Evolutionary conservation across 1,140 invertebrate species (phyloP).

Genomic region (Diprion similis): DNA sequence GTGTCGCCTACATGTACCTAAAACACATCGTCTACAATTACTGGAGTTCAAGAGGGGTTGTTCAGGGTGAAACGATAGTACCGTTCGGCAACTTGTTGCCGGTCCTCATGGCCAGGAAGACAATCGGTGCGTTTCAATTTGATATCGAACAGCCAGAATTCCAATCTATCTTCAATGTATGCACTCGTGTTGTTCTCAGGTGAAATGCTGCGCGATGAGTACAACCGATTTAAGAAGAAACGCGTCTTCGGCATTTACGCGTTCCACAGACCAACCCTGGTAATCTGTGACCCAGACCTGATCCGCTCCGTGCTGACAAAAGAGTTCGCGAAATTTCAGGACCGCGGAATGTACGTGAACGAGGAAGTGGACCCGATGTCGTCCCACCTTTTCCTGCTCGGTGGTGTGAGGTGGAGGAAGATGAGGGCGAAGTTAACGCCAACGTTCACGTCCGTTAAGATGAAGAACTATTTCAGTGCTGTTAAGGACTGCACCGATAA

Average conservation of each 20-base stretch:
- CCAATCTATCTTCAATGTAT: too few species aligned
- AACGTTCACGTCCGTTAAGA: conserved; percentile 65
- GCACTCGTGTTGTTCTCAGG: conserved; percentile 23
- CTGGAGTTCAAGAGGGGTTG: too few species aligned
- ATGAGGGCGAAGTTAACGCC: conserved; percentile 63
- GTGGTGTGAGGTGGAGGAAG: conserved; percentile 60
- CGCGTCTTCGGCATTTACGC: conserved; percentile 56
- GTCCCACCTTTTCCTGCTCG: conserved; percentile 60
- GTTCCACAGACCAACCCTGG: conserved; percentile 58
- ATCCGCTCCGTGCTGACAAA: conserved; percentile 58
- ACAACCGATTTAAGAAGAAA: conserved; percentile 26
- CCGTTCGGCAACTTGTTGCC: too few species aligned
- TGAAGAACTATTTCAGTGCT: conserved; percentile 63
- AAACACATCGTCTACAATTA: too few species aligned
- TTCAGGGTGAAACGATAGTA: too few species aligned
- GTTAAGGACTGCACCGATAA: conserved; percentile 54
- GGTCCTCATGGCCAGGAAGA: too few species aligned
- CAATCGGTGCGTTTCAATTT: too few species aligned
- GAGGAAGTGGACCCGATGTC: conserved; percentile 62
- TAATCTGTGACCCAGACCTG: conserved; percentile 60
- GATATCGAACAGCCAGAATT: too few species aligned
- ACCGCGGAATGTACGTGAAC: conserved; percentile 55
- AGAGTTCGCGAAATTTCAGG: conserved; percentile 60
- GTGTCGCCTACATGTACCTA: too few species aligned
- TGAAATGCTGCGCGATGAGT: conserved; percentile 27